Percentiles rank a stretch among this genome's conserved stretches.
phyloP scores from a whole-genome alignment of 2,888 invertebrate genomes.

The Eristalis arbustorum region DNA sequence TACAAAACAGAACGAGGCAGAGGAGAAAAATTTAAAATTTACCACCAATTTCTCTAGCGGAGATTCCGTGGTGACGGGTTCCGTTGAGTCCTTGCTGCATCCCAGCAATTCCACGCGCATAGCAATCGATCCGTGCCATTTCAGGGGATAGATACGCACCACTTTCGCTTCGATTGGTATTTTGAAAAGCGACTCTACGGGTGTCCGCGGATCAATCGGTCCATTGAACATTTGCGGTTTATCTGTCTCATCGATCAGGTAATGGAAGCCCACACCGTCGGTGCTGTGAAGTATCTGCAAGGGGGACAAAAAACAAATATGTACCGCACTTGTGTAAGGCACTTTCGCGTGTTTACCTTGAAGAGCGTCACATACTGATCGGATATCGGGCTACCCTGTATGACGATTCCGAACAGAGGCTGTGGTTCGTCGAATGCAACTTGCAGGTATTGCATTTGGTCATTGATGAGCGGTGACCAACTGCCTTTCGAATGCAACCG shows the following conservation, averaged over 20 bases:
- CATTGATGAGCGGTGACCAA: conserved; percentile 85
- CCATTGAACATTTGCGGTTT: conserved; percentile 87
- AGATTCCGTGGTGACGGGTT: conserved; percentile 54
- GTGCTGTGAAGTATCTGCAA: conserved; percentile 83
- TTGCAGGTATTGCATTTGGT: conserved; percentile 86
- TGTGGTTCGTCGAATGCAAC: conserved; percentile 84
- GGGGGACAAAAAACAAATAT: conserved; percentile 3
- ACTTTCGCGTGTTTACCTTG: conserved; percentile 75
- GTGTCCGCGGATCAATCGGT: conserved; percentile 83
- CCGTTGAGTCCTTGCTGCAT: conserved; percentile 80
- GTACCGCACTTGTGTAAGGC: neutral
- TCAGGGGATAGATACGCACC: conserved; percentile 86
- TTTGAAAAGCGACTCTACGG: conserved; percentile 84
- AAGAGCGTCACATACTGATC: conserved; percentile 90
- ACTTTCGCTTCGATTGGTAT: conserved; percentile 88
- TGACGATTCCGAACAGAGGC: conserved; percentile 87
- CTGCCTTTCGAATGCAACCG: conserved; percentile 82
- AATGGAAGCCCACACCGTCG: conserved; percentile 84
- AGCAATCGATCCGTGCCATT: conserved; percentile 86
- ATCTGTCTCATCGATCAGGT: conserved; percentile 82
- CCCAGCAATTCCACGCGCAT: conserved; percentile 88
- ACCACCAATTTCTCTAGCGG: conserved; percentile 27
- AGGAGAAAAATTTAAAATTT: neutral
- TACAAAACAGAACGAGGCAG: neutral
- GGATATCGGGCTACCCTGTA: conserved; percentile 86